A percentile compares a stretch with the other conserved stretches of the same genome.
Evolutionary conservation across 2,888 invertebrate species (phyloP).

Genomic region (Acanthoscelides obtectus): DNA sequence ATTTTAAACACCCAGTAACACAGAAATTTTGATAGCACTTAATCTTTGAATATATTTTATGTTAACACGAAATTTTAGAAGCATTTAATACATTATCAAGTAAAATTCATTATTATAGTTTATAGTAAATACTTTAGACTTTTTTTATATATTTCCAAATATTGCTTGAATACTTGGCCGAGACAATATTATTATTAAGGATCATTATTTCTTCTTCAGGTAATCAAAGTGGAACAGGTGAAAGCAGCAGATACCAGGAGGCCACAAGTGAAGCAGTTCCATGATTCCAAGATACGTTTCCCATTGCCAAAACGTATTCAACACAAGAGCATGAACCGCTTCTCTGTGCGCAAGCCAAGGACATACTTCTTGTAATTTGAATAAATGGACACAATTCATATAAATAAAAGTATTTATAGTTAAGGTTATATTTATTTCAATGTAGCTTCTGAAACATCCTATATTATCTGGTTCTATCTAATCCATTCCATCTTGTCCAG

Average conservation of each 20-base stretch:
- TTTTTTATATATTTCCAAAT: too few relatives aligned
- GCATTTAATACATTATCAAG: too few relatives aligned
- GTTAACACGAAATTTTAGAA: too few relatives aligned
- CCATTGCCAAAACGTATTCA: conserved; percentile 91
- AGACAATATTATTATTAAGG: background rate
- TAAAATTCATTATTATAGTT: too few relatives aligned
- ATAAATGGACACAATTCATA: background rate
- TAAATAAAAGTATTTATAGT: background rate
- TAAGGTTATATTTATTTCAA: too few relatives aligned
- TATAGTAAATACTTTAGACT: background rate
- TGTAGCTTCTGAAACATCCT: too few relatives aligned
- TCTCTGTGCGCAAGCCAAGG: conserved; percentile 78
- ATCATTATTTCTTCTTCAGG: conserved; percentile 42
- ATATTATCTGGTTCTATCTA: too few relatives aligned
- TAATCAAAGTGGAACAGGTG: conserved; percentile 94
- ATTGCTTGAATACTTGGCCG: background rate
- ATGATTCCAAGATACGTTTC: conserved; percentile 94
- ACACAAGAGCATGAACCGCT: conserved; percentile 76
- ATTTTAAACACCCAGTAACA: too few relatives aligned
- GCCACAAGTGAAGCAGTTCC: conserved; percentile 97
- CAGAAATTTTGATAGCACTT: too few relatives aligned
- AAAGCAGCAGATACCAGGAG: conserved; percentile 85
- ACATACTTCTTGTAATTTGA: conserved; percentile 61
- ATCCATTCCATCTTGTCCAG: too few relatives aligned
- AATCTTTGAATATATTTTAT: too few relatives aligned